Conservation (phyloP, 2,797 vertebrate genomes). For the Spinibarbus caldwelli region DNA sequence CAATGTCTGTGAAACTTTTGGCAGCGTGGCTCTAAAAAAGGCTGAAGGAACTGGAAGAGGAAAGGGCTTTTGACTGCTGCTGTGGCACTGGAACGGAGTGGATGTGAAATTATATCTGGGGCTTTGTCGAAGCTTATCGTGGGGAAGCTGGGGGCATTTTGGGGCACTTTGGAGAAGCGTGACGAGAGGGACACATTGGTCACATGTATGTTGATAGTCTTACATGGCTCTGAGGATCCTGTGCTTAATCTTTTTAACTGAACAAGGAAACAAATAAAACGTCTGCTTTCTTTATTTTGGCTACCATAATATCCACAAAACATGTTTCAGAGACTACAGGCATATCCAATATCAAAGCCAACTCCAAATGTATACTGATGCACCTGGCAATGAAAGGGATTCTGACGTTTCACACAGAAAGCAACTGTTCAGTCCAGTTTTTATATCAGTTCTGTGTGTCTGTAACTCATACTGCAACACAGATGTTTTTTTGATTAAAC, state of each 20-base stretch:
- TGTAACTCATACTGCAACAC: neutral
- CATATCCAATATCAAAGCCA: neutral
- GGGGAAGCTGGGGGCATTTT: slow-evolving; percentile 13
- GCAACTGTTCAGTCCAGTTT: neutral
- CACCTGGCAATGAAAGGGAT: slow-evolving; percentile 28
- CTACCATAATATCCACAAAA: neutral
- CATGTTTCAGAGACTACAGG: neutral
- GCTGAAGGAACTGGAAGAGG: slow-evolving; percentile 17
- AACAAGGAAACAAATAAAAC: slow-evolving; percentile 1
- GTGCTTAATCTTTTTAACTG: slow-evolving; percentile 6
- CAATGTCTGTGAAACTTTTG: slow-evolving; percentile 32
- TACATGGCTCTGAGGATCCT: neutral
- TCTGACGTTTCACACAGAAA: neutral
- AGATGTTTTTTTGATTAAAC: slow-evolving; percentile 19
- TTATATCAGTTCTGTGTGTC: slow-evolving; percentile 7
- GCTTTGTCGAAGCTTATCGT: slow-evolving; percentile 21
- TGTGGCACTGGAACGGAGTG: slow-evolving; percentile 45
- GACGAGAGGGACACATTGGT: neutral
- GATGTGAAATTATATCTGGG: slow-evolving; percentile 34
- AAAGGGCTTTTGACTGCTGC: slow-evolving; percentile 6
- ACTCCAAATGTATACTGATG: neutral
- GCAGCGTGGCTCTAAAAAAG: slow-evolving; percentile 34
- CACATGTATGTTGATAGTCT: neutral
- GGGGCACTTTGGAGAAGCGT: neutral
- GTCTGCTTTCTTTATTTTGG: neutral